Evolutionary conservation across 2,888 invertebrate genomes (phyloP).

Genomic region (Dione vanillae): DNA sequence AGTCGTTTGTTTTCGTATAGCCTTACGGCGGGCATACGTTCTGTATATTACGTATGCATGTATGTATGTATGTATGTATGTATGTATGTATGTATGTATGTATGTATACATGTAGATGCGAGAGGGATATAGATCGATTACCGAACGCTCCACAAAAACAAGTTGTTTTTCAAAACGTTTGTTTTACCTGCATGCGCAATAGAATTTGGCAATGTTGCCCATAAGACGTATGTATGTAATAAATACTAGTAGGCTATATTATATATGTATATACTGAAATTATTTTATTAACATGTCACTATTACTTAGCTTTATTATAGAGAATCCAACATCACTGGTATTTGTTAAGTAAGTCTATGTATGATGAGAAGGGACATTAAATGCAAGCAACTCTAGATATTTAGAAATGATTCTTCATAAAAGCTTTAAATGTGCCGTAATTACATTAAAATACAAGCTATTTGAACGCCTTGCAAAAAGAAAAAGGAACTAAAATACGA

Average conservation of each 20-base stretch:
- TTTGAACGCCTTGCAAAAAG: no score
- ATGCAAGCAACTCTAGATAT: no score
- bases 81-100: constrained; percentile 3
- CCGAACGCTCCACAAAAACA: constrained; percentile 26
- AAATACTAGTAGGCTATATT: not conserved
- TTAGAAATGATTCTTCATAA: no score
- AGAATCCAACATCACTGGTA: no score
- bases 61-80: constrained; percentile 3
- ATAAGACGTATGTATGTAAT: not conserved
- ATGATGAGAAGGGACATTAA: no score
- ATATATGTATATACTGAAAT: not conserved
- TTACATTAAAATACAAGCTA: no score
- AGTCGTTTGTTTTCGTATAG: constrained; percentile 14
- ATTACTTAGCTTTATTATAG: no score
- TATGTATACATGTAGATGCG: constrained; percentile 3
- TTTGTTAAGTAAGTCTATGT: no score
- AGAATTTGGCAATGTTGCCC: constrained; percentile 4
- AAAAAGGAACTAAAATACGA: no score
- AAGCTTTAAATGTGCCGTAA: no score
- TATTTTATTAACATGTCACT: no score
- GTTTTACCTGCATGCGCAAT: constrained; percentile 19
- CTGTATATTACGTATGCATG: not conserved
- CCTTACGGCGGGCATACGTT: not conserved
- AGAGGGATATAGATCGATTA: constrained; percentile 31
- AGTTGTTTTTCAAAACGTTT: constrained; percentile 34